These are phyloP conservation scores for Caenorhabditis parvicauda DNA, from an alignment of 2,888 invertebrate species.

Conservation along the genomic window DNA sequence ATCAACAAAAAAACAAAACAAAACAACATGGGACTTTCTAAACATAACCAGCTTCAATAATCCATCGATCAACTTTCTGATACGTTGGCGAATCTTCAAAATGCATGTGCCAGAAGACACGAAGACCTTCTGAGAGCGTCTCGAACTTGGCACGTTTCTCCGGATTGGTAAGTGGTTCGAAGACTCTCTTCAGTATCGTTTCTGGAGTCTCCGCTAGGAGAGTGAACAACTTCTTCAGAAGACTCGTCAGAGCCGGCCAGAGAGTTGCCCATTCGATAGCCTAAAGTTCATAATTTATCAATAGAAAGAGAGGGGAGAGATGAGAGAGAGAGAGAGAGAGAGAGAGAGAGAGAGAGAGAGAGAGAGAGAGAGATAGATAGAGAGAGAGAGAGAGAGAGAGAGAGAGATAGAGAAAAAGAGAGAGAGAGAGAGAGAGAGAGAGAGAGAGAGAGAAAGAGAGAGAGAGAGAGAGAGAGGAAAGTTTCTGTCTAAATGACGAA, in stretches of 20 bases:
- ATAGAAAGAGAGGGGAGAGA: no score
- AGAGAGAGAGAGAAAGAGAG: no score
- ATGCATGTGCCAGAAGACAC: slow-evolving; percentile 33
- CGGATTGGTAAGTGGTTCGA: slow-evolving; percentile 19
- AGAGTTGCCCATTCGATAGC: slow-evolving; percentile 41
- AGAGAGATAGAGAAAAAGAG: no score
- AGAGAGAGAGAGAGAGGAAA: no score
- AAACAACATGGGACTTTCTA: not conserved
- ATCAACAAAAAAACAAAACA: not conserved
- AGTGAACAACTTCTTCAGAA: slow-evolving; percentile 32
- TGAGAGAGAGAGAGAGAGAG: no score
- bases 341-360: no score
- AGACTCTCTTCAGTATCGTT: slow-evolving; percentile 16
- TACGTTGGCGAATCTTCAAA: slow-evolving; percentile 13
- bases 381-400: no score
- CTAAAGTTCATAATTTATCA: slow-evolving; percentile 16
- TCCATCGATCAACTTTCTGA: slow-evolving; percentile 20
- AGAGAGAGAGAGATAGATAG: no score
- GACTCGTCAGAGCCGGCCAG: slow-evolving; percentile 8
- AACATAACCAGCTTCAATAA: slow-evolving; percentile 22
- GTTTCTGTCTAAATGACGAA: not conserved
- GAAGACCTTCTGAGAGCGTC: slow-evolving; percentile 28
- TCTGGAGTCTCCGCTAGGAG: slow-evolving; percentile 21
- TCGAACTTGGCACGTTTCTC: slow-evolving; percentile 21
- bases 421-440: no score